These are phyloP conservation scores for Lanius ludovicianus DNA, from an alignment of 2,113 vertebrate species.

Conservation along the genomic window DNA sequence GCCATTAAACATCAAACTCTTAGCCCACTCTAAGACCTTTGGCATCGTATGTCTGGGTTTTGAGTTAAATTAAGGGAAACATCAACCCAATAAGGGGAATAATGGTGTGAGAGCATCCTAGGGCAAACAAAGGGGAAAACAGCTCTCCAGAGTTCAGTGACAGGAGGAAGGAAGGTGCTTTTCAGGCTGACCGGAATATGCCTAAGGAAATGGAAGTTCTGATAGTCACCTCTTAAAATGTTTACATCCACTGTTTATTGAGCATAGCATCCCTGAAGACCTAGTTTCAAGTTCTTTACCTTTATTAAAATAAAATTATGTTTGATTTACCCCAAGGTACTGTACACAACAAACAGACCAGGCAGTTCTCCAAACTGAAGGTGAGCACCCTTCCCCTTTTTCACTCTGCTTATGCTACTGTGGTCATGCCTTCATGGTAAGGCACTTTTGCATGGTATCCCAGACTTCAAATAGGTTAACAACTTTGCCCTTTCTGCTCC, in stretches of 20 bases:
- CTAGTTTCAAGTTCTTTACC: background rate
- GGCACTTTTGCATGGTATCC: background rate
- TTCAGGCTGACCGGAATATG: background rate
- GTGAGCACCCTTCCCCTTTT: background rate
- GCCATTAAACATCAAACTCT: background rate
- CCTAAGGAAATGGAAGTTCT: background rate
- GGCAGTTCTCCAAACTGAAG: background rate
- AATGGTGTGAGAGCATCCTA: background rate
- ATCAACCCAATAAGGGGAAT: background rate
- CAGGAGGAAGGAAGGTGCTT: background rate
- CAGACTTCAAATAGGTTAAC: background rate
- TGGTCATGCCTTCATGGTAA: background rate
- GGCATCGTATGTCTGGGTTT: background rate
- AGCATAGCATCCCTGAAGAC: background rate
- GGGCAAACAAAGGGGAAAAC: background rate
- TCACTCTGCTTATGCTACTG: background rate
- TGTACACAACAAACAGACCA: background rate
- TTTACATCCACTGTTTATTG: background rate
- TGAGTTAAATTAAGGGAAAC: background rate
- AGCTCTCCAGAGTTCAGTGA: background rate
- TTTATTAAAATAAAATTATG: background rate
- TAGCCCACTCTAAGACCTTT: background rate
- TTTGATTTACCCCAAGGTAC: background rate
- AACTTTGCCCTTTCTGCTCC: background rate
- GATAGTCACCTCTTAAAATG: background rate